Percentiles rank a stretch among this genome's conserved stretches.
Conservation (phyloP, 1,140 invertebrate species). For the Campoletis sonorensis region DNA sequence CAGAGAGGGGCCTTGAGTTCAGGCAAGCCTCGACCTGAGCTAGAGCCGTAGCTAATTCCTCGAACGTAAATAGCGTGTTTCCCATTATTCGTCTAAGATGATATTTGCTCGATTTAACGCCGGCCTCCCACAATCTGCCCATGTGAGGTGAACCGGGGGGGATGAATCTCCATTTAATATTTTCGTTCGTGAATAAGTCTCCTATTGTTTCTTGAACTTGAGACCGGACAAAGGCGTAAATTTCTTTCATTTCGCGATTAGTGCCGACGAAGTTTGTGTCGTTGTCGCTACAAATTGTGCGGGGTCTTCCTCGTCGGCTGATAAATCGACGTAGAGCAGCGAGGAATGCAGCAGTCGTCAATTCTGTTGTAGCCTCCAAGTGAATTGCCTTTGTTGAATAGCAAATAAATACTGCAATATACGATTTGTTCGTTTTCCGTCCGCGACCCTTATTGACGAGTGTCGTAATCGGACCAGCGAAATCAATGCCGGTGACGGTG, state of each 20-base stretch:
- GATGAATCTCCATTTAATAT: slow-evolving; percentile 58
- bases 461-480: slow-evolving; percentile 44
- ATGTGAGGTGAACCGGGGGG: slow-evolving; percentile 63
- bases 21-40: slow-evolving; percentile 55
- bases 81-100: slow-evolving; percentile 61
- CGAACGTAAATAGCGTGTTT: slow-evolving; percentile 53
- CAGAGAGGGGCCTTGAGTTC: slow-evolving; percentile 60
- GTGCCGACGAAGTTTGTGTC: slow-evolving; percentile 66
- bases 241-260: slow-evolving; percentile 52
- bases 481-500: slow-evolving; percentile 41
- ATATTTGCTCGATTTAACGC: slow-evolving; percentile 61
- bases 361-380: slow-evolving; percentile 51
- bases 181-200: slow-evolving; percentile 28
- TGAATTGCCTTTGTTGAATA: slow-evolving; percentile 56
- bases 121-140: slow-evolving; percentile 68
- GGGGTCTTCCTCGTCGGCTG: slow-evolving; percentile 32
- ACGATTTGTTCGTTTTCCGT: slow-evolving; percentile 46
- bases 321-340: slow-evolving; percentile 40
- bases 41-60: slow-evolving; percentile 64
- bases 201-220: slow-evolving; percentile 4
- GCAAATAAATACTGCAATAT: slow-evolving; percentile 54
- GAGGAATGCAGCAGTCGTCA: slow-evolving; percentile 37
- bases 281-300: slow-evolving; percentile 45
- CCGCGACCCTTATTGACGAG: slow-evolving; percentile 40
- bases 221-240: not conserved